Evolutionary conservation across 1,140 invertebrate species (phyloP), one percentile per base, ranked within the genome.

Genomic region (Nixonia krombeini): DNA sequence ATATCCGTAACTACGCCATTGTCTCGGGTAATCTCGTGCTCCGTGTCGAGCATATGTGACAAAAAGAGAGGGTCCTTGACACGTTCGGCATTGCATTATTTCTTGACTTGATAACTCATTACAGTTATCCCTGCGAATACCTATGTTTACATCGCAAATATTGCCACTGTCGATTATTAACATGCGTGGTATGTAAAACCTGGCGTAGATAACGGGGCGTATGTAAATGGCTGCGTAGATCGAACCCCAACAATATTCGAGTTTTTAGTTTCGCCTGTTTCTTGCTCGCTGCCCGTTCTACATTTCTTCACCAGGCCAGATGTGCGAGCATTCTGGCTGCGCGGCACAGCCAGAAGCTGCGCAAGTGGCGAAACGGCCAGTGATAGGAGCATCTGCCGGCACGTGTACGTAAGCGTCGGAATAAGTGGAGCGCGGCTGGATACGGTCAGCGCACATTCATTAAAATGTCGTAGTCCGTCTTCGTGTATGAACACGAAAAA

Each of bases 341-440:
- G n/a, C n/a, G n/a, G n/a, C n/a, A n/a, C n/a, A n/a, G n/a, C n/a
- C n/a, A n/a, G n/a, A n/a, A n/a, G n/a, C n/a, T n/a, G n/a, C n/a
- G n/a, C n/a, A n/a, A n/a, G n/a, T n/a, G n/a, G n/a, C n/a, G n/a
- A n/a, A n/a, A n/a, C n/a, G n/a, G n/a, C n/a, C 33, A 23, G 47
- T 37, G 25, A 18, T 50, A 29, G 21, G 13, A 56, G 26, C 53
- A 53, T 58, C 53, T 45, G 53, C 55, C 21, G 21, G 42, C 46
- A 45, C 52, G 28, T 52, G 35, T 55, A 21, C 23, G 4, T 38
- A 55, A 41, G 25, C 58, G 72, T 67, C 65, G 64, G 45, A 62
- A 73, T 76, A 81, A 82, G 79, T 80, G 75, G 80, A 80, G 78
- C 80, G 77, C 72, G 76, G 33, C 56, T 63, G 63, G 72, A 75